Evolutionary conservation across 2,113 vertebrate genomes (phyloP).

Genomic region (Osmerus eperlanus): DNA sequence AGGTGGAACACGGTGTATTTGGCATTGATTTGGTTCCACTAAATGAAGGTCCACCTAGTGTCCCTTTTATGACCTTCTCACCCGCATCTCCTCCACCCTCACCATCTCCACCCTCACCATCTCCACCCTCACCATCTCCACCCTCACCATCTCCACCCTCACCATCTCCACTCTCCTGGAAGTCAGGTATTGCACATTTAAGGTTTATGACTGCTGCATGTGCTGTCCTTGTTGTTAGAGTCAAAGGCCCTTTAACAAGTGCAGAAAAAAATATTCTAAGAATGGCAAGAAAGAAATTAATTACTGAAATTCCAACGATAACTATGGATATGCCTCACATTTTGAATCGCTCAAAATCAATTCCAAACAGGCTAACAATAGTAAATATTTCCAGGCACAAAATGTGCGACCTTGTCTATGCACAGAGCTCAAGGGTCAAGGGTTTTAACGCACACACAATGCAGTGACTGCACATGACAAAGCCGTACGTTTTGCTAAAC

Average conservation of each 20-base stretch:
- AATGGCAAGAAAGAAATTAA: conserved; percentile 42
- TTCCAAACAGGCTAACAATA: conserved; percentile 14
- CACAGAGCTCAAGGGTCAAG: background rate
- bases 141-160: too few species aligned
- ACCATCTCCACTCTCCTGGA: too few species aligned
- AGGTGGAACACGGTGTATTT: background rate
- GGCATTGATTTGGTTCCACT: background rate
- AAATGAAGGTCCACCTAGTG: background rate
- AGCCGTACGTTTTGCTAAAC: conserved; percentile 17
- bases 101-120: too few species aligned
- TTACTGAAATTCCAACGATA: conserved; percentile 34
- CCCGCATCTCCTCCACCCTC: background rate
- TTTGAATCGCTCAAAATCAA: background rate
- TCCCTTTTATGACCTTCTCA: background rate
- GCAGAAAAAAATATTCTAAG: conserved; percentile 44
- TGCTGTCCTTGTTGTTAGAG: conserved; percentile 18
- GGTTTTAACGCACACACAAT: too few species aligned
- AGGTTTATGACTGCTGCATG: conserved; percentile 11
- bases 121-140: too few species aligned
- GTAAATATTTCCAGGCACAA: conserved; percentile 7
- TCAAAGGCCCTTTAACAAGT: conserved; percentile 29
- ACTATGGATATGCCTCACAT: conserved; percentile 15
- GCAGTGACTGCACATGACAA: background rate
- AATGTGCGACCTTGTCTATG: background rate
- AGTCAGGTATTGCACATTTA: background rate